These are phyloP conservation scores for Drosophila villosipedis DNA, from an alignment of 2,888 invertebrate species.

Conservation along the genomic window DNA sequence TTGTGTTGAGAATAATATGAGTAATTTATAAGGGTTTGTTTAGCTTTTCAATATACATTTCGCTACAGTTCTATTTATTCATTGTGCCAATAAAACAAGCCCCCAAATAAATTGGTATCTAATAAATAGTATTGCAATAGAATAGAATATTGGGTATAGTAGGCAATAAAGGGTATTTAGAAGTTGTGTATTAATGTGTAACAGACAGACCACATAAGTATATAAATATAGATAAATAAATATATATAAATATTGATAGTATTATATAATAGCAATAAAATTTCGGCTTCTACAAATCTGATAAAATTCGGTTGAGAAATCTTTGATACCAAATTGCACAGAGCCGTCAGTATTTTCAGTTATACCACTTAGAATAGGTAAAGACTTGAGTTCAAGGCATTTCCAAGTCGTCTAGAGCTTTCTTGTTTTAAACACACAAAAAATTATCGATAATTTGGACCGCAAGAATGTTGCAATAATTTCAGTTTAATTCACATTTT, in stretches of 20 bases:
- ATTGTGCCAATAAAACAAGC: conserved; percentile 25
- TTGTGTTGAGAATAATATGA: background rate
- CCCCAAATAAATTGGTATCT: conserved; percentile 34
- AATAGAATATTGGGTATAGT: background rate
- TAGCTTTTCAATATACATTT: background rate
- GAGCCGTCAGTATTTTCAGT: background rate
- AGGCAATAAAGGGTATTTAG: background rate
- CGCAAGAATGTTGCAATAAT: background rate
- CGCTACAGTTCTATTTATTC: conserved; percentile 4
- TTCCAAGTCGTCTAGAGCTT: background rate
- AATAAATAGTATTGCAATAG: conserved; percentile 21
- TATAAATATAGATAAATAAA: background rate
- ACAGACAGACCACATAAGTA: background rate
- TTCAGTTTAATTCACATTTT: background rate
- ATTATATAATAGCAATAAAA: background rate
- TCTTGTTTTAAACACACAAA: background rate
- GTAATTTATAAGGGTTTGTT: background rate
- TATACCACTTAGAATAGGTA: background rate
- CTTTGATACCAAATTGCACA: background rate
- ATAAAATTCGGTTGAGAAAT: background rate
- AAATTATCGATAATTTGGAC: background rate
- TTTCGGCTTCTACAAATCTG: rapidly evolving
- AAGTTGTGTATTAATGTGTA: background rate
- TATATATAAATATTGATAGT: background rate
- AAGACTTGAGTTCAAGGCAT: background rate